phyloP scores from a whole-genome alignment of 37 sponge, comb jelly and placozoan genomes.

The Halichondria panicea region DNA sequence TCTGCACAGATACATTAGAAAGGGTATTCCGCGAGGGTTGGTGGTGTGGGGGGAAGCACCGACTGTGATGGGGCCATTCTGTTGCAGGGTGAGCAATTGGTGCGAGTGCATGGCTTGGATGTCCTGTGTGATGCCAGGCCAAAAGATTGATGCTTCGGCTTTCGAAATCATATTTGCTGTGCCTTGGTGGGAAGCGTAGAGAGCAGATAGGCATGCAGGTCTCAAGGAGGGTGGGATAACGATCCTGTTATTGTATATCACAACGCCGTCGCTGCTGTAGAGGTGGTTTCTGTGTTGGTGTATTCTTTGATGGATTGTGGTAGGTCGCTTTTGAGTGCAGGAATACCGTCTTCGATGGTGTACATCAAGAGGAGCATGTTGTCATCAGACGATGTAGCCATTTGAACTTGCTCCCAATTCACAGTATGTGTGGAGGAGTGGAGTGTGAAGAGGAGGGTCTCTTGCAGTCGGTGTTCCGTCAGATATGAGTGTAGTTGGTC shows the following conservation, averaged over 20 bases:
- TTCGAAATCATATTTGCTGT: constrained; percentile 9
- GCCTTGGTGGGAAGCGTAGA: constrained; percentile 9
- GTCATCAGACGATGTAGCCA: constrained; percentile 15
- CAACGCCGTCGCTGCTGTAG: constrained; percentile 25
- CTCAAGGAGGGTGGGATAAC: constrained; percentile 22
- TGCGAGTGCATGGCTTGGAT: constrained; percentile 4
- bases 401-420: constrained; percentile 30
- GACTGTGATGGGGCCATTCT: constrained; percentile 15
- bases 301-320: constrained; percentile 19
- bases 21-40: constrained; percentile 8
- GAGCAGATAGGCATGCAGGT: background rate
- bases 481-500: constrained; percentile 7
- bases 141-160: constrained; percentile 21
- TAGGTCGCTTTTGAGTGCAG: constrained; percentile 14
- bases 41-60: constrained; percentile 10
- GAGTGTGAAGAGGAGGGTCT: constrained; percentile 12
- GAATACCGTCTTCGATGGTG: constrained; percentile 40
- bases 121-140: constrained; percentile 19
- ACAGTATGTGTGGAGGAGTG: constrained; percentile 34
- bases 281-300: constrained; percentile 25
- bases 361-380: constrained; percentile 26
- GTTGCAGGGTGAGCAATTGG: constrained; percentile 20
- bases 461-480: constrained; percentile 18
- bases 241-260: constrained; percentile 15
- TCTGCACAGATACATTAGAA: constrained; percentile 19